Base-by-base conservation (phyloP, 2,888 invertebrate species). In the Meghimatium bilineatum region DNA sequence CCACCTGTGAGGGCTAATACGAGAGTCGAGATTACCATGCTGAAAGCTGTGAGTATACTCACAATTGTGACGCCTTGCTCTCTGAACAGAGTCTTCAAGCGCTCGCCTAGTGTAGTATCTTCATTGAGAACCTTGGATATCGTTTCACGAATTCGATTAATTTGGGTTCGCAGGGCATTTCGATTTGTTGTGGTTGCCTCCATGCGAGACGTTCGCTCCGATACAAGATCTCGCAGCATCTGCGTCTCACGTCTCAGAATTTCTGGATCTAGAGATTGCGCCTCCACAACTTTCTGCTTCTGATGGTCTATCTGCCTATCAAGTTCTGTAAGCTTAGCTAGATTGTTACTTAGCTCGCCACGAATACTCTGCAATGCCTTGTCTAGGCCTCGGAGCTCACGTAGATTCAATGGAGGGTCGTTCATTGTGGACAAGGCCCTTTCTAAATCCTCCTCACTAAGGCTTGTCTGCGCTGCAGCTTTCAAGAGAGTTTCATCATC, bases 361-460 rank as follows among this genome's bases (percentile, higher is more conserved):
- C 63, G 3, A n/a, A 20, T 63, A 1, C 36, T 77, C 60, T 32
- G 36, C 60, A 77, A 20, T 8, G 60, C 63, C n/a, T 63, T 60
- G 23, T 14, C 23, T n/a, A 63, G 77, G 23, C 77, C 77, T 34
- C 36, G 20, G 36, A 77, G 10, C 26, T 77, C 77, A n/a, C 77
- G n/a, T 36, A 2, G 17, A 49, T n/a, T n/a, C 10, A 60, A 56
- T 36, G 77, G 60, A 17, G 32, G 26, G 56, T 60, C 63, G 34
- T 60, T 1, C 14, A 60, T 60, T 1, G 56, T 56, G 29, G 1
- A 60, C 12, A 77, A n/a, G n/a, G 63, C 36, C 23, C 17, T 26
- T 71, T 12, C 6, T 36, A 77, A 32, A 23, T 77, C 77, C 23
- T 1, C 12, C 38, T 77, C 77, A 1, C 1, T 63, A 2, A 38